Percentiles rank a stretch among this genome's conserved stretches.
phyloP scores from a whole-genome alignment of 2,797 vertebrate species.

The Triplophysa yarkandensis region DNA sequence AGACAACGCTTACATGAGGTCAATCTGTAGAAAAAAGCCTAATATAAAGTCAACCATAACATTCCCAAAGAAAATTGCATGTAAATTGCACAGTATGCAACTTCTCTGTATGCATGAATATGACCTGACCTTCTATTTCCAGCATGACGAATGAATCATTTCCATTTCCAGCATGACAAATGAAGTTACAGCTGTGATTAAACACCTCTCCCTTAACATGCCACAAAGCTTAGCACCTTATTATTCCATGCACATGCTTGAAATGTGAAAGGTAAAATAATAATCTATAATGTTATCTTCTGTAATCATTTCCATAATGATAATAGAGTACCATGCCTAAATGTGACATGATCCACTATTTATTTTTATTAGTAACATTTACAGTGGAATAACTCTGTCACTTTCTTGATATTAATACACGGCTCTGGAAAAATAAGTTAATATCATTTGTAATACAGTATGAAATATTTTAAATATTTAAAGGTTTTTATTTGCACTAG shows the following conservation, averaged over 20 bases:
- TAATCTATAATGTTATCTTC: not conserved
- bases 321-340: not conserved
- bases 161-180: not conserved
- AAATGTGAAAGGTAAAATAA: not conserved
- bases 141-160: not conserved
- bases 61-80: not conserved
- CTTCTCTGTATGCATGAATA: not conserved
- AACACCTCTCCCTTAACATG: not conserved
- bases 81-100: not conserved
- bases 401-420: not conserved
- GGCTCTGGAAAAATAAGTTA: too few species aligned
- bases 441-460: too few species aligned
- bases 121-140: not conserved
- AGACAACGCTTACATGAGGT: not conserved
- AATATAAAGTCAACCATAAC: not conserved
- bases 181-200: not conserved
- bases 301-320: not conserved
- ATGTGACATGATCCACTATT: not conserved
- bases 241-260: not conserved
- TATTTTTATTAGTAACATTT: too few species aligned
- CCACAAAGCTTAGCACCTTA: not conserved
- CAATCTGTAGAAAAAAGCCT: not conserved
- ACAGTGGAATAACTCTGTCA: not conserved
- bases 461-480: too few species aligned
- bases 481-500: too few species aligned